Evolutionary conservation across 1,140 invertebrate species (phyloP), one percentile per base, ranked within the genome.

Genomic region (Drosophila pseudoananassae): DNA sequence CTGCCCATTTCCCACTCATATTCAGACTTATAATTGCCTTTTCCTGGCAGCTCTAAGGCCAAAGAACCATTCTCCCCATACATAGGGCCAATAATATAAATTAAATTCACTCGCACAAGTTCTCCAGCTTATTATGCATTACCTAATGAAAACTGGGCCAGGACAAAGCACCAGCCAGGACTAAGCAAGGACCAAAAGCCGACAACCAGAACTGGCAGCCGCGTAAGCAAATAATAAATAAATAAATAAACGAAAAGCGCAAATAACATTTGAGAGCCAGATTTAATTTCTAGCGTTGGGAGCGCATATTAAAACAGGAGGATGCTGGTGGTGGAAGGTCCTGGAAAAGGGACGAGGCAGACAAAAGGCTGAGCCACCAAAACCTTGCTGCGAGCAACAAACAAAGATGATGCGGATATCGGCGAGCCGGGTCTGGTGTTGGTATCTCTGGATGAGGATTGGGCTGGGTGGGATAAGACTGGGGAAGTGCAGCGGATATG

Each of bases 261-360:
- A 88, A 88, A 88, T 88, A 88, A 83, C 84, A 88, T 88, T 88
- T 83, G 83, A 88, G 83, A 75, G 83, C 84, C 83, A 88, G 83
- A 88, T 88, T 88, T 88, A 88, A 88, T 88, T 88, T 88, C 83
- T 88, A 88, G 88, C 83, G 83, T 88, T 89, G 83, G 88, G 84
- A 83, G 84, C 83, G 83, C 84, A 88, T 88, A 83, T 88, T 87
- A 87, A 87, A 87, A 87, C 78, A 83, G 83, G 43, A 46, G 40
- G 45, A 25, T 20, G 54, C 7, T 4, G 47, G 17, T n/a, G 4
- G 7, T n/a, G 46, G 43, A 2, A 43, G 49, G 68, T 69, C 38
- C 29, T 36, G 60, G 20, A 5, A 29, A 46, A 33, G 17, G 38
- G 46, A 45, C 40, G 60, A 23, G 23, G 69, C 64, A 56, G 65